These are phyloP conservation scores for Eulacestoma nigropectus DNA, from an alignment of 2,113 vertebrate species.

Conservation along the genomic window DNA sequence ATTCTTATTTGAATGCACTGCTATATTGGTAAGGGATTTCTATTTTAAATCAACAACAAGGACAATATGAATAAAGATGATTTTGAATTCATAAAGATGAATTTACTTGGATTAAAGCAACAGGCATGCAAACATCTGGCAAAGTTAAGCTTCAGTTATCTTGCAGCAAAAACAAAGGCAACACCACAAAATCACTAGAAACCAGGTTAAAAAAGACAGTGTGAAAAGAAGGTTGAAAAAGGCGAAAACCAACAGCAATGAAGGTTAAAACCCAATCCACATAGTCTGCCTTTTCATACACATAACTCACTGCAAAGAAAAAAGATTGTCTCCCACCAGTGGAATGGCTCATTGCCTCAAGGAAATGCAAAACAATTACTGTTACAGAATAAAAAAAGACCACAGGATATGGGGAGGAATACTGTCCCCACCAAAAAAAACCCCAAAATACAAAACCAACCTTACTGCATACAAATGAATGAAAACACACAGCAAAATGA, in stretches of 20 bases:
- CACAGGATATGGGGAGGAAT: not conserved
- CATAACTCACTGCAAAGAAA: not conserved
- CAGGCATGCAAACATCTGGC: not conserved
- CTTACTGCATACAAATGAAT: not conserved
- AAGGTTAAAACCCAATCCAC: not conserved
- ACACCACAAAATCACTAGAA: not conserved
- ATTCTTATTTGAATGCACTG: not conserved
- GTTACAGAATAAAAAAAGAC: not conserved
- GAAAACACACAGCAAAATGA: not conserved
- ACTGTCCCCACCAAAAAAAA: not conserved
- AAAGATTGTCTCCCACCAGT: not conserved
- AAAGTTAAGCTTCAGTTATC: not conserved
- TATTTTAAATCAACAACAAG: conserved; percentile 19
- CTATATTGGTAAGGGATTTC: not conserved
- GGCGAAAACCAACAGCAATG: not conserved
- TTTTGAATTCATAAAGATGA: not conserved
- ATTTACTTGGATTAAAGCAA: not conserved
- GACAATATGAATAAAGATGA: conserved; percentile 24
- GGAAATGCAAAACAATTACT: conserved; percentile 21
- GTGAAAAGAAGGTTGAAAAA: not conserved
- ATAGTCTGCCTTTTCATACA: not conserved
- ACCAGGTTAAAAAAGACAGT: not conserved
- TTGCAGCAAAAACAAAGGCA: not conserved
- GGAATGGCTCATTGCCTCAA: conserved; percentile 2
- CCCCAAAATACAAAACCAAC: not conserved